phyloP scores from a whole-genome alignment of 2,797 vertebrate species.

The Manis pentadactyla region DNA sequence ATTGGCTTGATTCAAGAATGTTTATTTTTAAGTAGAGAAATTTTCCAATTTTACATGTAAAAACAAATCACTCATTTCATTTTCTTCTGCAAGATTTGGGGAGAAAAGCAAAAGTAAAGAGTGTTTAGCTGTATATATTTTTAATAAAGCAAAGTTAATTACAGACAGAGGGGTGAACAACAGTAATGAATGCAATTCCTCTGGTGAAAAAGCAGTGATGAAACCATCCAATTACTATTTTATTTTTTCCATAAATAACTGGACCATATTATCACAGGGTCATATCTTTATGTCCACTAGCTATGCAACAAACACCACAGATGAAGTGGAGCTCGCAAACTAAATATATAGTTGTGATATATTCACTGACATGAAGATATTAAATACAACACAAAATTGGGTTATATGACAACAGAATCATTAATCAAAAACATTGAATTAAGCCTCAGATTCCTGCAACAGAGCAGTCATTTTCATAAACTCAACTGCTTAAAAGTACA shows the following conservation, averaged over 20 bases:
- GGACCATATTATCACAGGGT: background rate
- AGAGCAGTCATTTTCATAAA: constrained; percentile 17
- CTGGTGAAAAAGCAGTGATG: background rate
- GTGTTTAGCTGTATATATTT: background rate
- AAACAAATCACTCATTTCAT: background rate
- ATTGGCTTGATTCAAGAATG: background rate
- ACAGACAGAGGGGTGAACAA: background rate
- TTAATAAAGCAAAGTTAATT: background rate
- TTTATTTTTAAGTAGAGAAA: background rate
- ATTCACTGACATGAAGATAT: constrained; percentile 16
- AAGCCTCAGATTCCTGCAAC: background rate
- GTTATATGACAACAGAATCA: constrained; percentile 19
- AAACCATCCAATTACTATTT: background rate
- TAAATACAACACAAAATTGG: constrained; percentile 47
- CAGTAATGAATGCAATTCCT: background rate
- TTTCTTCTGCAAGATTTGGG: background rate
- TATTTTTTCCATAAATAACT: background rate
- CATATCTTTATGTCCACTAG: background rate
- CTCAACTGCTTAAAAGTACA: background rate
- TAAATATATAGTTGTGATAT: background rate
- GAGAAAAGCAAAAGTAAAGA: background rate
- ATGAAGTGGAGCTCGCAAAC: background rate
- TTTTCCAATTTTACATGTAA: background rate
- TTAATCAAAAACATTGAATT: constrained; percentile 66
- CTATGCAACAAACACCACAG: background rate